phyloP scores from a whole-genome alignment of 2,888 invertebrate species.

The Parapristionchus giblindavisi region DNA sequence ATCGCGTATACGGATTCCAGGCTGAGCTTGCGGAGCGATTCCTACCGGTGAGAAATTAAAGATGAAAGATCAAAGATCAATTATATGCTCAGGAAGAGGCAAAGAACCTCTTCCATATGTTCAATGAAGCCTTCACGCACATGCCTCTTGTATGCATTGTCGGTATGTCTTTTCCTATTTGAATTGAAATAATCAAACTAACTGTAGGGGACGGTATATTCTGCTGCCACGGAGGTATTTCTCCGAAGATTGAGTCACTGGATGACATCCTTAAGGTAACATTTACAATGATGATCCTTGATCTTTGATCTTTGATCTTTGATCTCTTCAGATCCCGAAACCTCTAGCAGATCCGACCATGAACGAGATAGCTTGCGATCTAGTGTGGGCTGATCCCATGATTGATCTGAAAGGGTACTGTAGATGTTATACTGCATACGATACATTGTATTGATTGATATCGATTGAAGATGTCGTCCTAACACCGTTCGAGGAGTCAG shows the following conservation, averaged over 20 bases:
- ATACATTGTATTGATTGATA: too few species aligned
- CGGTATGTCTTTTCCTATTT: neutral
- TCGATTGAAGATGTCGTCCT: neutral
- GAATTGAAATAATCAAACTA: neutral
- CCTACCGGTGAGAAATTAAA: constrained; percentile 26
- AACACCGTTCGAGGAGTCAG: constrained; percentile 15
- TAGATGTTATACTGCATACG: too few species aligned
- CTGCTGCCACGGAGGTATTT: constrained; percentile 53
- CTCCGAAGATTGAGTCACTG: constrained; percentile 40
- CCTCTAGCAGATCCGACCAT: constrained; percentile 41
- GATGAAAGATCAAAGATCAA: constrained; percentile 8
- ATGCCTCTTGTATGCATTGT: constrained; percentile 47
- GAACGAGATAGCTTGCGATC: constrained; percentile 43
- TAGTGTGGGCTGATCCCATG: constrained; percentile 55
- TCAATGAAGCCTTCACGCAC: constrained; percentile 46
- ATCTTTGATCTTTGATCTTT: constrained; percentile 7
- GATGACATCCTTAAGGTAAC: constrained; percentile 45
- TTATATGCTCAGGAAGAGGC: constrained; percentile 32
- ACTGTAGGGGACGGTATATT: constrained; percentile 39
- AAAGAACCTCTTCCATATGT: constrained; percentile 41
- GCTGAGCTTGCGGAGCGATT: constrained; percentile 44
- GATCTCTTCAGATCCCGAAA: constrained; percentile 43
- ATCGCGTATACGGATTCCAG: constrained; percentile 46
- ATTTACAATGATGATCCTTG: neutral
- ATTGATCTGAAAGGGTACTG: constrained; percentile 38